Conservation (phyloP, 2,113 vertebrate species). For the Aramus guarauna region DNA sequence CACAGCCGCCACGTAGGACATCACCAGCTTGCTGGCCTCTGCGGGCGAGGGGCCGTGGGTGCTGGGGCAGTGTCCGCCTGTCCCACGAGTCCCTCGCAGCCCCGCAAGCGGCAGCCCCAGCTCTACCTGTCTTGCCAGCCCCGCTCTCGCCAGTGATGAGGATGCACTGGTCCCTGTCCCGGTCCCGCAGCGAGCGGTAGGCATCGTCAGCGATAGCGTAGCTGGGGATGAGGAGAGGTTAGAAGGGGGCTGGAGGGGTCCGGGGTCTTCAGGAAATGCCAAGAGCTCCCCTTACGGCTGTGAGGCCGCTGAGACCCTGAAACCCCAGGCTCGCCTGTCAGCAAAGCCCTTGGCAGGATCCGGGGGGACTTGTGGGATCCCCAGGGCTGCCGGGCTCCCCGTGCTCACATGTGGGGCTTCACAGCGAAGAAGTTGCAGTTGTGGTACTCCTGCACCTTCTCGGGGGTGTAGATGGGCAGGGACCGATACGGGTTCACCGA, state of each 20-base stretch:
- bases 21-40: conserved; percentile 85
- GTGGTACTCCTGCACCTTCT: conserved; percentile 71
- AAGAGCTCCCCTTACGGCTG: rapidly evolving
- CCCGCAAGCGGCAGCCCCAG: not conserved
- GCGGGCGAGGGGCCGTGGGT: not conserved
- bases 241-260: not conserved
- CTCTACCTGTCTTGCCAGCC: conserved; percentile 79
- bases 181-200: conserved; percentile 73
- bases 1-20: conserved; percentile 80
- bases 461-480: conserved; percentile 75
- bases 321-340: rapidly evolving
- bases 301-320: rapidly evolving
- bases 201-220: conserved; percentile 79
- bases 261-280: rapidly evolving
- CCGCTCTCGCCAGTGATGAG: conserved; percentile 82
- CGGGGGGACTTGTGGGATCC: rapidly evolving
- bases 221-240: conserved; percentile 1
- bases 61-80: rapidly evolving
- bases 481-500: conserved; percentile 77
- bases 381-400: rapidly evolving
- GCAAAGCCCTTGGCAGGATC: not conserved
- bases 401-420: conserved; percentile 80
- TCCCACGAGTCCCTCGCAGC: rapidly evolving
- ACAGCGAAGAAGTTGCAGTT: conserved; percentile 74
- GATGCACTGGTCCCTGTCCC: conserved; percentile 78